Conservation (phyloP, 2,797 vertebrate species). For the Megalops cyprinoides region DNA sequence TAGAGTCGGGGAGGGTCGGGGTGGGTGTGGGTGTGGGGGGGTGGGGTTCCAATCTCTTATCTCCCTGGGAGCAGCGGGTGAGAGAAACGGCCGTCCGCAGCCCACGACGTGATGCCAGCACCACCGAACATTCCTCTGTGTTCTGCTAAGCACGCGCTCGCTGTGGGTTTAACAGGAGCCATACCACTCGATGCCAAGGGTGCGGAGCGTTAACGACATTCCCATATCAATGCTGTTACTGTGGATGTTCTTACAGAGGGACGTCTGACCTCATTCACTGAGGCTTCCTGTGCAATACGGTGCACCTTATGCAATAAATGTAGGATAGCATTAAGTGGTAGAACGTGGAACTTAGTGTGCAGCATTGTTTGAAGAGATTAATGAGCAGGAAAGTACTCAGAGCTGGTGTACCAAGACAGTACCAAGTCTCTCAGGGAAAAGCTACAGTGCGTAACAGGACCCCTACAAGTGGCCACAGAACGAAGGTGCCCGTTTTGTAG, state of each 20-base stretch:
- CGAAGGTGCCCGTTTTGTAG: background rate
- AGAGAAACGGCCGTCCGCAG: constrained; percentile 72
- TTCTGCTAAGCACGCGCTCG: background rate
- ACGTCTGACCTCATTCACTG: constrained; percentile 55
- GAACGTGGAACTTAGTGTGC: background rate
- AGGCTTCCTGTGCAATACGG: too few species aligned
- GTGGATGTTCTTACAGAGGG: constrained; percentile 52
- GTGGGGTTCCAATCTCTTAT: constrained; percentile 64
- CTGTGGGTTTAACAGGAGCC: constrained; percentile 58
- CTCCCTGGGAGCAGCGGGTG: constrained; percentile 70
- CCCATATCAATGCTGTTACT: constrained; percentile 37
- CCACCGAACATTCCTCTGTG: constrained; percentile 68
- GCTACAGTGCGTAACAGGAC: too few species aligned
- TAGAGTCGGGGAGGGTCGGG: constrained; percentile 29
- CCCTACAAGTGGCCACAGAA: background rate
- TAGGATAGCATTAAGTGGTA: too few species aligned
- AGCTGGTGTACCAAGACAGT: background rate
- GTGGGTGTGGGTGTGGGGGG: constrained; percentile 50
- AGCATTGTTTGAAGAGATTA: background rate
- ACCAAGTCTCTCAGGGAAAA: background rate
- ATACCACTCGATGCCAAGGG: constrained; percentile 42
- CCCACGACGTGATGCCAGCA: constrained; percentile 67
- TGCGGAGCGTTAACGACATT: constrained; percentile 49
- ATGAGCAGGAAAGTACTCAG: background rate
- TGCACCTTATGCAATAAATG: too few species aligned